Evolutionary conservation across 2,888 invertebrate genomes (phyloP).

Genomic region (Plagodis pulveraria): DNA sequence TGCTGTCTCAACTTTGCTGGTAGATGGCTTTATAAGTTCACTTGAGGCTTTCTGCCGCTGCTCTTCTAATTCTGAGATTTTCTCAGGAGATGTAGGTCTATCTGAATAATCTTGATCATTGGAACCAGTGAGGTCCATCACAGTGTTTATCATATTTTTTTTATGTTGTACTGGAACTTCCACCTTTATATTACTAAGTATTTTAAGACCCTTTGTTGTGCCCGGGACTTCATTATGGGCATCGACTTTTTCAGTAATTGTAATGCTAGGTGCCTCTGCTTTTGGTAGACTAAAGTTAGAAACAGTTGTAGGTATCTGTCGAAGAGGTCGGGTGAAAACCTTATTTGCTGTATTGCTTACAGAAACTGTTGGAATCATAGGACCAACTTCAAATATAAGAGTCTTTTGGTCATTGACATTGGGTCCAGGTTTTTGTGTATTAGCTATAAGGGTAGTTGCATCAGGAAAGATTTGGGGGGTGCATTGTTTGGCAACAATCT

Average conservation of each 20-base stretch:
- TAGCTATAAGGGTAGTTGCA: constrained; percentile 44
- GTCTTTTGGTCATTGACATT: constrained; percentile 63
- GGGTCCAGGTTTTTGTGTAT: constrained; percentile 52
- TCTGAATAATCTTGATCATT: constrained; percentile 62
- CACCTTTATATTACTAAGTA: constrained; percentile 82
- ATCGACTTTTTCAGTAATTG: constrained; percentile 37
- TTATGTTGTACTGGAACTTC: constrained; percentile 80
- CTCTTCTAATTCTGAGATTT: constrained; percentile 74
- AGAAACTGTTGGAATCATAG: constrained; percentile 52
- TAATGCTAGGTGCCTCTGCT: constrained; percentile 34
- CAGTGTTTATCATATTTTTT: constrained; percentile 75
- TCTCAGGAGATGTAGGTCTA: constrained; percentile 61
- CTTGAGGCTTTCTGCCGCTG: constrained; percentile 58
- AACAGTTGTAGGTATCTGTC: constrained; percentile 22
- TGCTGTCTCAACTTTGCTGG: constrained; percentile 58
- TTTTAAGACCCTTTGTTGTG: constrained; percentile 74
- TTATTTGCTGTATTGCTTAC: constrained; percentile 32
- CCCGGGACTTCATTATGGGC: constrained; percentile 56
- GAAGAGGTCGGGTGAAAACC: constrained; percentile 13
- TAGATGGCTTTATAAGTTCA: constrained; percentile 57
- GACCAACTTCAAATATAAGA: constrained; percentile 74
- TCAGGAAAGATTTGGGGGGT: constrained; percentile 58
- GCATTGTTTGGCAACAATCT: constrained; percentile 61
- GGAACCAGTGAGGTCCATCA: constrained; percentile 74
- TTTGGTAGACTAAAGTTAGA: constrained; percentile 33